Conservation (phyloP, 2,888 invertebrate species). For the Trissonchulus latispiculum region DNA sequence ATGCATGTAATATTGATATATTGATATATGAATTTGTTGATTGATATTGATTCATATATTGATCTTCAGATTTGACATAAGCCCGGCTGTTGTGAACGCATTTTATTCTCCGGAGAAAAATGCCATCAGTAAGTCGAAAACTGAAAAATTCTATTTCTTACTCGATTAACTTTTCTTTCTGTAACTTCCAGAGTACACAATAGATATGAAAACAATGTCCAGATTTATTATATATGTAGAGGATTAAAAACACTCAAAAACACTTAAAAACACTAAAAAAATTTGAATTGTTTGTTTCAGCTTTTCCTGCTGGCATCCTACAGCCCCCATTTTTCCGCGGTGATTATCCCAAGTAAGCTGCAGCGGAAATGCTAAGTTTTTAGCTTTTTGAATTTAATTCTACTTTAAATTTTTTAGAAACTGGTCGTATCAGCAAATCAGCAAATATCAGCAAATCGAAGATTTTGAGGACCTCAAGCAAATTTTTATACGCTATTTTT, state of each 20-base stretch:
- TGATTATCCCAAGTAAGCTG: slow-evolving; percentile 61
- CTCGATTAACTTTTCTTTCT: background rate
- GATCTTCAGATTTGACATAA: slow-evolving; percentile 46
- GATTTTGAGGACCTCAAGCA: no score
- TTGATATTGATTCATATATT: background rate
- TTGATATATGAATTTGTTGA: no score
- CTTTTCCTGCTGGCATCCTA: slow-evolving; percentile 90
- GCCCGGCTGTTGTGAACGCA: slow-evolving; percentile 47
- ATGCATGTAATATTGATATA: no score
- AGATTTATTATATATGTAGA: no score
- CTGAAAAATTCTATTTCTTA: slow-evolving; percentile 8
- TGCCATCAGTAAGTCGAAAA: slow-evolving; percentile 41
- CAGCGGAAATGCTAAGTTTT: no score
- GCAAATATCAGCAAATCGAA: no score
- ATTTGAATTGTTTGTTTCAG: slow-evolving; percentile 45
- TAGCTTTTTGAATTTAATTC: no score
- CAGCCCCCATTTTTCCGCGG: slow-evolving; percentile 88
- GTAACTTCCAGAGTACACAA: background rate
- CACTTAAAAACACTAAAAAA: background rate
- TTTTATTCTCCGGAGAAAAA: slow-evolving; percentile 50
- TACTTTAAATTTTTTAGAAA: no score
- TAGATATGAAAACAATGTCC: no score
- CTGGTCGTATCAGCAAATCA: no score
- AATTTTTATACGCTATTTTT: no score
- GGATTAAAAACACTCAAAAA: background rate